These are phyloP conservation scores for Steinernema feltiae DNA, from an alignment of 1,140 invertebrate species.

Conservation along the genomic window DNA sequence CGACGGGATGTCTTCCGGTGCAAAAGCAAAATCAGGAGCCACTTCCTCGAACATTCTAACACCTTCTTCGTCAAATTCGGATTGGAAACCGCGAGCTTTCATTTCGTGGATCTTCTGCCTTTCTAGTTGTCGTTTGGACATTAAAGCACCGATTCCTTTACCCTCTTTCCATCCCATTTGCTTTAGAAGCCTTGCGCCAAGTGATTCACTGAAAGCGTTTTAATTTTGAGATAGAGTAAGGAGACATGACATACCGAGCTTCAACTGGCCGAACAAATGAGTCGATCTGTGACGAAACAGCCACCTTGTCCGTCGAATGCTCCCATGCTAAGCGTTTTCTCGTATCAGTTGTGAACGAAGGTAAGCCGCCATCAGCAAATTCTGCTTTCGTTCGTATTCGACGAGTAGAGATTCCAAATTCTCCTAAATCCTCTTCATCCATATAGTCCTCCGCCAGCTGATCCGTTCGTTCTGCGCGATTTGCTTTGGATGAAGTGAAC, in stretches of 20 bases:
- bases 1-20: constrained; percentile 67
- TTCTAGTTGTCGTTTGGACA: constrained; percentile 61
- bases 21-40: constrained; percentile 64
- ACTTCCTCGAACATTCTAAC: constrained; percentile 61
- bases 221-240: background rate
- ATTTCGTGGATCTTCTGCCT: constrained; percentile 22
- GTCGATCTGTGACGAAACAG: constrained; percentile 35
- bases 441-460: constrained; percentile 87
- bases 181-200: constrained; percentile 76
- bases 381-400: constrained; percentile 71
- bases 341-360: constrained; percentile 17
- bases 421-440: constrained; percentile 86
- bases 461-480: constrained; percentile 61
- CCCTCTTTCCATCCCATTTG: constrained; percentile 80
- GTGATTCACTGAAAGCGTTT: constrained; percentile 67
- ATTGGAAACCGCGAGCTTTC: constrained; percentile 28
- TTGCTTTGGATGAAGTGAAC: constrained; percentile 79
- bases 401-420: constrained; percentile 88
- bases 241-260: background rate
- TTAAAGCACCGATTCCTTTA: constrained; percentile 74
- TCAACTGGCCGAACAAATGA: constrained; percentile 50
- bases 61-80: constrained; percentile 58
- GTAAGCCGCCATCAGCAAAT: constrained; percentile 62
- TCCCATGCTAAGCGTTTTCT: constrained; percentile 49
- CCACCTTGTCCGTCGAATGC: constrained; percentile 40